Evolutionary conservation across 2,797 vertebrate species (phyloP).

Genomic region (Chromis chromis): DNA sequence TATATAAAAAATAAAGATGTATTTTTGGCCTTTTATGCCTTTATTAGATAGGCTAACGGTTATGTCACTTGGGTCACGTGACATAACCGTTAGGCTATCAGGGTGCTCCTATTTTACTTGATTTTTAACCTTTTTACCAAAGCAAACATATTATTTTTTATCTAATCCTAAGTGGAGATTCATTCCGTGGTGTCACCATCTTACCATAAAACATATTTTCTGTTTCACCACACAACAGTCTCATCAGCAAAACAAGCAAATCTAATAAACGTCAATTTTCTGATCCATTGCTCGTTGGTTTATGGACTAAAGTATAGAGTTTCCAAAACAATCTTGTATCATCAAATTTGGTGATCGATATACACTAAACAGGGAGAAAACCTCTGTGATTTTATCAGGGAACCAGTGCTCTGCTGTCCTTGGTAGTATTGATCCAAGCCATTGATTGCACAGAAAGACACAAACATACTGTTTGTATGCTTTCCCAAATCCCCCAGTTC

Average conservation of each 20-base stretch:
- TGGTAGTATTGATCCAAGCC: constrained; percentile 8
- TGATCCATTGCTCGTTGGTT: constrained; percentile 24
- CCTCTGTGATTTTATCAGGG: constrained; percentile 25
- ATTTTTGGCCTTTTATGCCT: too few relatives aligned
- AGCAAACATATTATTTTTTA: background rate
- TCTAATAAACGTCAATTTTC: constrained; percentile 52
- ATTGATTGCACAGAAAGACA: constrained; percentile 40
- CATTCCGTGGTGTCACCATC: background rate
- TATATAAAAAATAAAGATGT: too few relatives aligned
- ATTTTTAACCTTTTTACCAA: background rate
- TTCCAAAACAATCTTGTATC: constrained; percentile 54
- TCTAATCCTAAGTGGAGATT: background rate
- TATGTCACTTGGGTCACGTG: too few relatives aligned
- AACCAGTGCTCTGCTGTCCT: constrained; percentile 12
- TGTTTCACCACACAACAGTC: background rate
- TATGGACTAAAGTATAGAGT: constrained; percentile 50
- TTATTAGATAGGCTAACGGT: too few relatives aligned
- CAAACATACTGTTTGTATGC: background rate
- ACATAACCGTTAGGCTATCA: too few relatives aligned
- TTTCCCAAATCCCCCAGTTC: background rate
- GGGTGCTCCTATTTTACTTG: background rate
- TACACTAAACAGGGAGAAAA: constrained; percentile 32
- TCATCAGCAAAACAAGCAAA: constrained; percentile 32
- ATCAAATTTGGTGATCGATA: constrained; percentile 60
- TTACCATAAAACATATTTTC: constrained; percentile 3